These are phyloP conservation scores for Tholera decimalis DNA, from an alignment of 2,888 invertebrate species.

Conservation along the genomic window DNA sequence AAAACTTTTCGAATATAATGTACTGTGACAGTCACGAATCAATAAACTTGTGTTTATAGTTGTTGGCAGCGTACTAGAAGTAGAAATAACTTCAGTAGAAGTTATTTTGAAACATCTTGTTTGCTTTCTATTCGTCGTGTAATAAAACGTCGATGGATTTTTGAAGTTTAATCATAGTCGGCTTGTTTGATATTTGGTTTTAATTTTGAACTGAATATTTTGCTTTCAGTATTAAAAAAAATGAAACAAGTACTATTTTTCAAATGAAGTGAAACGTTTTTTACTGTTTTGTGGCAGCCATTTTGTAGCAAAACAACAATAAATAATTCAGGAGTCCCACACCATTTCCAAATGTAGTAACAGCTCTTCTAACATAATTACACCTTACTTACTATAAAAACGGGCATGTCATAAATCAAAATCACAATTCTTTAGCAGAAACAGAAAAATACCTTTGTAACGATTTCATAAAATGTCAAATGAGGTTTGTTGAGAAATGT, in stretches of 20 bases:
- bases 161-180: conserved; percentile 33
- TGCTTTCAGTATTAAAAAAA: conserved; percentile 15
- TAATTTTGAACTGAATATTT: conserved; percentile 35
- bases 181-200: conserved; percentile 41
- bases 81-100: no score
- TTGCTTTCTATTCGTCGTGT: conserved; percentile 43
- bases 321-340: conserved; percentile 7
- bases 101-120: conserved; percentile 52
- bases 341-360: conserved; percentile 23
- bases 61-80: conserved; percentile 58
- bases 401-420: conserved; percentile 44
- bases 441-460: conserved; percentile 51
- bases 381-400: conserved; percentile 35
- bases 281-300: background rate
- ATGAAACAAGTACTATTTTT: background rate
- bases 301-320: conserved; percentile 2
- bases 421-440: conserved; percentile 37
- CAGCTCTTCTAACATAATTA: conserved; percentile 42
- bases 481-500: conserved; percentile 48
- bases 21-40: conserved; percentile 53
- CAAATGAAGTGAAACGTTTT: background rate
- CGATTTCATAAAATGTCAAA: conserved; percentile 58
- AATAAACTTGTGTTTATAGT: conserved; percentile 57
- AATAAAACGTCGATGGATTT: conserved; percentile 50
- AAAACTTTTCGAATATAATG: conserved; percentile 49